phyloP scores from a whole-genome alignment of 2,113 vertebrate species.

The Microcebus tavaratra region DNA sequence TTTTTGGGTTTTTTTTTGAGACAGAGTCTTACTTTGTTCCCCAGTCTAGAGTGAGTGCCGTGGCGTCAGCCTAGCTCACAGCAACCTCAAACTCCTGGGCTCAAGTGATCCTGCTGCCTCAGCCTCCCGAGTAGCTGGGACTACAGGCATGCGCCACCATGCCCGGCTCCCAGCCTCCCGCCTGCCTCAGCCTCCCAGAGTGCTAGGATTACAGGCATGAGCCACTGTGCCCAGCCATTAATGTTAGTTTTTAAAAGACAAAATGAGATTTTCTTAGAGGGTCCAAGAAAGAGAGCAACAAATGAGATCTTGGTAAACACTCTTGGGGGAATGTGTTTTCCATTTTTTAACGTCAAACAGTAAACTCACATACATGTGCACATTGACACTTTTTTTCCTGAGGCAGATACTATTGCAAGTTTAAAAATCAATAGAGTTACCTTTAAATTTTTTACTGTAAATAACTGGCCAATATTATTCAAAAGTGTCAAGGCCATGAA shows the following conservation, averaged over 20 bases:
- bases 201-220: too few species aligned
- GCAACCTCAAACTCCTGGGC: too few species aligned
- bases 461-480: background rate
- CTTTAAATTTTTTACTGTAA: background rate
- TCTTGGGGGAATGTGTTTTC: background rate
- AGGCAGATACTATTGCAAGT: background rate
- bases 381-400: background rate
- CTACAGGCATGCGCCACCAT: too few species aligned
- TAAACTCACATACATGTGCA: rapidly evolving
- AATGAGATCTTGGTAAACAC: background rate
- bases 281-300: background rate
- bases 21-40: too few species aligned
- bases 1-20: background rate
- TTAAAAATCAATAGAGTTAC: background rate
- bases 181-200: too few species aligned
- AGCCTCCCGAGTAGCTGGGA: too few species aligned
- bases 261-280: background rate
- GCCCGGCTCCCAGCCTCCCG: too few species aligned
- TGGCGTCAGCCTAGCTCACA: too few species aligned
- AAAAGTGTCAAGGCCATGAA: background rate
- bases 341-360: too few species aligned
- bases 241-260: background rate
- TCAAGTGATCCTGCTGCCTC: too few species aligned
- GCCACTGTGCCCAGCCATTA: background rate
- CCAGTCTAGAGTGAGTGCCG: too few species aligned